Base-by-base conservation (phyloP, 2,888 invertebrate species). In the Pherbina coryleti region DNA sequence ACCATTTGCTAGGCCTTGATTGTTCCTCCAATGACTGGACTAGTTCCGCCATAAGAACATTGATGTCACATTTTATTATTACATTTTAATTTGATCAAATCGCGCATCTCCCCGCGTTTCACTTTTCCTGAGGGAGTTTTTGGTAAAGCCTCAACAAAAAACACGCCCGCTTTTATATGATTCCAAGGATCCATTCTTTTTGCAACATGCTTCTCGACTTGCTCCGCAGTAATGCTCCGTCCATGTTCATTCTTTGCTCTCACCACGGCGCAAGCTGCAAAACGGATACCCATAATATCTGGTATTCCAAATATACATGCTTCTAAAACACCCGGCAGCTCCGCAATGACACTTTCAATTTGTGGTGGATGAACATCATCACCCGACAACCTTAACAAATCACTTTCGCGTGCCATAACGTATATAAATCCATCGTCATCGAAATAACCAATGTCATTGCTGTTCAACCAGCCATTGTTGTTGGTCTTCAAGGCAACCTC, bases 71-170 rank as follows among this genome's bases (percentile, higher is more conserved):
- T n/a, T n/a, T n/a, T n/a, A n/a, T n/a, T n/a, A n/a, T n/a, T n/a
- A n/a, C n/a, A 17, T 22, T 31, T n/a, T 14, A 7, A 34, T 1
- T 72, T 55, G 14, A 79, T 51, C 19, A 83, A 31, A 1, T 78
- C 78, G 9, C 82, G 76, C 3, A 88, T 82, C 76, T 85, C 85
- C 2, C 81, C 79, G 3, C 88, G 79, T 34, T 84, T 84, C 19
- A 86, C 76, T 74, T 89, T 89, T n/a, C 87, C 89, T 17, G 88
- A 87, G 7, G 84, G 79, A 1, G 89, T 89, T 78, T 86, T 86
- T 9, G 89, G 89, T 22, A 89, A 75, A 0, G 81, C 74, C 0
- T 84, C 78, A 1, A 88, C 55, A 37, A 89, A 89, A 77, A 82
- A 86, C 1, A 89, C 83, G 0, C 89, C 89, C 0, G 86, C 89